Evolutionary conservation across 1,140 invertebrate species (phyloP).

Genomic region (Drosophila watanabei): DNA sequence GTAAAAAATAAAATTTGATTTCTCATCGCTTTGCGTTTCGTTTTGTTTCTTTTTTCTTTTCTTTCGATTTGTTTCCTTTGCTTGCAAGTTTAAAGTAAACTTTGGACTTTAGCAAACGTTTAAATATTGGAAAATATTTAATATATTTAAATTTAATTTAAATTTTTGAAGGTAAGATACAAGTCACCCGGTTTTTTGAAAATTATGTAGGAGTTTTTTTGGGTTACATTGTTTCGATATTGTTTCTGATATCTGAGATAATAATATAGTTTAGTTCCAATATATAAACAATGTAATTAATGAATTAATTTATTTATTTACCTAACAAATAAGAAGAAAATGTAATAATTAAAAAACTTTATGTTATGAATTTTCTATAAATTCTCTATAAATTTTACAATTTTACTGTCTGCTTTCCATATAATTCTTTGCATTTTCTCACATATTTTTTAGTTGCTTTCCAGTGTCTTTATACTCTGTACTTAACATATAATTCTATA

Average conservation of each 20-base stretch:
- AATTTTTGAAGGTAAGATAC: not conserved
- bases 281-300: no score
- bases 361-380: not conserved
- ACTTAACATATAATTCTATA: no score
- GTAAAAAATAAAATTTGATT: conserved; percentile 46
- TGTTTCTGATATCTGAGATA: no score
- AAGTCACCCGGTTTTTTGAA: no score
- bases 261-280: no score
- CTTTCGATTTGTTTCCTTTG: conserved; percentile 6
- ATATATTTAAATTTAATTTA: not conserved
- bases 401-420: not conserved
- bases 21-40: conserved; percentile 19
- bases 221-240: no score
- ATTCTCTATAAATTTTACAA: not conserved
- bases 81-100: not conserved
- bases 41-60: not conserved
- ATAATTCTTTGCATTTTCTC: not conserved
- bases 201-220: no score
- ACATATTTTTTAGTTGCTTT: not conserved
- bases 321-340: no score
- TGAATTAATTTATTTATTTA: no score
- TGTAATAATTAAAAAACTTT: no score
- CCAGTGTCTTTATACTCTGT: no score
- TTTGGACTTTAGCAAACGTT: not conserved
- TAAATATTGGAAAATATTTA: not conserved